A percentile compares a stretch with the other conserved stretches of the same genome.
phyloP scores from a whole-genome alignment of 2,113 vertebrate genomes.

The Chloropsis cyanopogon region DNA sequence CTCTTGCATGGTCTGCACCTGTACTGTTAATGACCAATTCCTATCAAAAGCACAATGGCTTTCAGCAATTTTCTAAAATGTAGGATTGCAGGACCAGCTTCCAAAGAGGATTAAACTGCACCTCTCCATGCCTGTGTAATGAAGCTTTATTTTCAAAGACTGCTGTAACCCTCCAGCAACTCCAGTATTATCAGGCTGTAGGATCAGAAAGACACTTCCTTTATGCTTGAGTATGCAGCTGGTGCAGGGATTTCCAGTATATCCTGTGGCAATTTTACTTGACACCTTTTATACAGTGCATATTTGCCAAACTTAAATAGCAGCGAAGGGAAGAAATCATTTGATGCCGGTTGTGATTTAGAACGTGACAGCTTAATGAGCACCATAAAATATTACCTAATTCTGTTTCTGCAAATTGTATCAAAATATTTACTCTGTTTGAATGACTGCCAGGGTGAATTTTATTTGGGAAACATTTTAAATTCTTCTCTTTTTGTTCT shows the following conservation, averaged over 20 bases:
- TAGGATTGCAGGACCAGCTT: background rate
- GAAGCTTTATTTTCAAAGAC: conserved; percentile 44
- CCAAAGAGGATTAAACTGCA: conserved; percentile 31
- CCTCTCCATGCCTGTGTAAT: conserved; percentile 1
- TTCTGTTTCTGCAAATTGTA: background rate
- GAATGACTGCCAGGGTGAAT: conserved; percentile 20
- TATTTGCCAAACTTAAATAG: conserved; percentile 29
- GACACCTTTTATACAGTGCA: conserved; percentile 32
- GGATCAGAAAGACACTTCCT: conserved; percentile 53
- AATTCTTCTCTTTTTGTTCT: conserved; percentile 10
- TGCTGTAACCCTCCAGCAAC: conserved; percentile 40
- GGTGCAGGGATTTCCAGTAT: conserved; percentile 61
- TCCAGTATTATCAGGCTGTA: conserved; percentile 15
- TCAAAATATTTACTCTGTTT: conserved; percentile 26
- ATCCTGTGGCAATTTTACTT: conserved; percentile 53
- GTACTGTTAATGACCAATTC: conserved; percentile 2
- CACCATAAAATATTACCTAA: conserved; percentile 34
- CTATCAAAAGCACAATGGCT: conserved; percentile 5
- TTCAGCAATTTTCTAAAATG: conserved; percentile 24
- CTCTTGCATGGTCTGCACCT: conserved; percentile 4
- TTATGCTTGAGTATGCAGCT: conserved; percentile 51
- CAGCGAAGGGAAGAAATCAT: conserved; percentile 5
- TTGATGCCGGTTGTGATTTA: background rate
- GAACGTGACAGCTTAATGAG: conserved; percentile 39
- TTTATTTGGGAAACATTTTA: conserved; percentile 41